phyloP scores from a whole-genome alignment of 1,140 invertebrate genomes.

The Drosophila persimilis region DNA sequence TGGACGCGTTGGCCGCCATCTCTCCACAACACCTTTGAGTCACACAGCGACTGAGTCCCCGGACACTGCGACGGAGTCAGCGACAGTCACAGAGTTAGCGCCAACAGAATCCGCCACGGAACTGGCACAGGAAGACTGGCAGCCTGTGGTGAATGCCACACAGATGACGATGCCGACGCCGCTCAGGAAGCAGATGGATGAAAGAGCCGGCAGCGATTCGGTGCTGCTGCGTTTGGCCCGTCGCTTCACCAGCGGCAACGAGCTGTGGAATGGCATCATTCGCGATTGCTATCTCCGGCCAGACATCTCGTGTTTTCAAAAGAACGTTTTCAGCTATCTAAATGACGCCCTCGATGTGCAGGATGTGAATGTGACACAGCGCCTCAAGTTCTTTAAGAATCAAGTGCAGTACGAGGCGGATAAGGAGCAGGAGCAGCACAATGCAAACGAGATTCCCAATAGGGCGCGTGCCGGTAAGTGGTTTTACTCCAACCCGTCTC shows the following conservation, averaged over 20 bases:
- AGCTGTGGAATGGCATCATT: slow-evolving; percentile 88
- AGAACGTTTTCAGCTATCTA: slow-evolving; percentile 88
- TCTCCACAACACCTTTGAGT: slow-evolving; percentile 46
- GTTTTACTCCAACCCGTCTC: background rate
- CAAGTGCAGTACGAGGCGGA: slow-evolving; percentile 85
- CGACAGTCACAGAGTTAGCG: slow-evolving; percentile 7
- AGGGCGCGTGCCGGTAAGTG: slow-evolving; percentile 64
- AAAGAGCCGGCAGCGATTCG: slow-evolving; percentile 42
- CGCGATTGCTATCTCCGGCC: slow-evolving; percentile 87
- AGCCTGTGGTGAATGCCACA: slow-evolving; percentile 52
- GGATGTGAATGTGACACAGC: slow-evolving; percentile 88
- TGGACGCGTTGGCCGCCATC: slow-evolving; percentile 25
- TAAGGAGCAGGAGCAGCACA: slow-evolving; percentile 61
- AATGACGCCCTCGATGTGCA: slow-evolving; percentile 86
- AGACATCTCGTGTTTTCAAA: slow-evolving; percentile 89
- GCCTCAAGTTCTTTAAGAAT: slow-evolving; percentile 88
- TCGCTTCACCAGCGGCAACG: slow-evolving; percentile 85
- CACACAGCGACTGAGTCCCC: slow-evolving; percentile 25
- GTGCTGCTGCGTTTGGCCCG: slow-evolving; percentile 66
- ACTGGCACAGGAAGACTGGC: slow-evolving; percentile 53
- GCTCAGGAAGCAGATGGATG: slow-evolving; percentile 17
- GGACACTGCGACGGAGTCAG: slow-evolving; percentile 5
- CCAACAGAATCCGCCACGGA: slow-evolving; percentile 8
- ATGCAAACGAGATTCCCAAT: slow-evolving; percentile 21
- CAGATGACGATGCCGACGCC: slow-evolving; percentile 14